These are phyloP conservation scores for Pseudolaguvia tuberculata DNA, from an alignment of 2,113 vertebrate species.

Conservation along the genomic window DNA sequence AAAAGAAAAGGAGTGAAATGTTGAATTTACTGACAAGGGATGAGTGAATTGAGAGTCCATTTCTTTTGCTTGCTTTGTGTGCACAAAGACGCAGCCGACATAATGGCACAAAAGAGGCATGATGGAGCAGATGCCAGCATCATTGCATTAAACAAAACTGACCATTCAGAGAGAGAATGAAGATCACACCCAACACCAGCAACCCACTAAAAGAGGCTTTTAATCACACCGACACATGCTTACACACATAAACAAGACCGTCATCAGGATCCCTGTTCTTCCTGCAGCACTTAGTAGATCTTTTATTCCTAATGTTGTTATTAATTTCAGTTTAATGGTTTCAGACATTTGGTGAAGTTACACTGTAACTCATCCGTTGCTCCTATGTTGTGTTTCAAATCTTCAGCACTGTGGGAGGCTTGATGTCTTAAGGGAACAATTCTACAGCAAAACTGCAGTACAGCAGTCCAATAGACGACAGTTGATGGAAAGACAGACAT, in stretches of 20 bases:
- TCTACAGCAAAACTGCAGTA: conserved; percentile 21
- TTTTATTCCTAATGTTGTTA: conserved; percentile 8
- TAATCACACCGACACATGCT: conserved; percentile 31
- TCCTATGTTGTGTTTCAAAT: not conserved
- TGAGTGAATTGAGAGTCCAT: conserved; percentile 44
- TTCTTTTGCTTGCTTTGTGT: conserved; percentile 42
- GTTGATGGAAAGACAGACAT: conserved; percentile 23
- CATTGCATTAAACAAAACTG: conserved; percentile 47
- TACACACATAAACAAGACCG: conserved; percentile 12
- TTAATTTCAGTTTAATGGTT: conserved; percentile 21
- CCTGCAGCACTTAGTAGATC: not conserved
- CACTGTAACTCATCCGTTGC: conserved; percentile 4
- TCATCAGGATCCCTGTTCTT: conserved; percentile 16
- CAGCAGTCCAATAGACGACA: conserved; percentile 16
- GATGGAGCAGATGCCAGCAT: conserved; percentile 54
- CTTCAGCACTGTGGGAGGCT: conserved; percentile 10
- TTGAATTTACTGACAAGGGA: conserved; percentile 40
- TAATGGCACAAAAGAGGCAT: conserved; percentile 48
- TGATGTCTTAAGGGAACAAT: conserved; percentile 5
- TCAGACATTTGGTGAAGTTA: not conserved
- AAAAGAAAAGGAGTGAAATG: conserved; percentile 29
- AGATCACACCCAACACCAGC: conserved; percentile 39
- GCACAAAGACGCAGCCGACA: conserved; percentile 47
- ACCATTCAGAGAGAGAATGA: conserved; percentile 36
- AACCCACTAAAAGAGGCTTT: conserved; percentile 33